Evolutionary conservation across 2,797 vertebrate species (phyloP).

Genomic region (Eulemur coronatus): DNA sequence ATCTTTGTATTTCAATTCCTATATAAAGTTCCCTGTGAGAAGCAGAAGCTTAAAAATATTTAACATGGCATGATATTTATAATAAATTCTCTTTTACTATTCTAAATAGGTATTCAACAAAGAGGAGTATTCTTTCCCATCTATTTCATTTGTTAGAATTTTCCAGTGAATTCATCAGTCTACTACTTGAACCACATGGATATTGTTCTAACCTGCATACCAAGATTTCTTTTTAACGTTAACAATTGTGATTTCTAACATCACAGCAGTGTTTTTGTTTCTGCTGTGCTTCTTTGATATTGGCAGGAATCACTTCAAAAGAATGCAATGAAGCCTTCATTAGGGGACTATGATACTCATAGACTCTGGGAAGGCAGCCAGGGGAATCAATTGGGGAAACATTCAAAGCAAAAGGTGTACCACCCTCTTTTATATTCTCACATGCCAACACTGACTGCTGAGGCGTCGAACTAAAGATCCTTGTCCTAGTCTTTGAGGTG

Average conservation of each 20-base stretch:
- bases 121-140: slow-evolving; percentile 31
- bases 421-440: slow-evolving; percentile 53
- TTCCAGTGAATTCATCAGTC: slow-evolving; percentile 48
- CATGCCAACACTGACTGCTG: background rate
- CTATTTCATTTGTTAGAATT: slow-evolving; percentile 50
- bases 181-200: slow-evolving; percentile 43
- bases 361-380: slow-evolving; percentile 74
- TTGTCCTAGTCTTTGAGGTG: background rate
- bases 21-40: background rate
- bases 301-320: slow-evolving; percentile 76
- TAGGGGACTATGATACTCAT: slow-evolving; percentile 69
- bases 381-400: slow-evolving; percentile 68
- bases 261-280: slow-evolving; percentile 73
- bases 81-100: slow-evolving; percentile 35
- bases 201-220: slow-evolving; percentile 64
- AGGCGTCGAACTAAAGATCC: background rate
- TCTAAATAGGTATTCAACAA: slow-evolving; percentile 45
- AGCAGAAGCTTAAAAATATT: slow-evolving; percentile 69
- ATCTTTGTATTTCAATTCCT: slow-evolving; percentile 14
- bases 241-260: slow-evolving; percentile 66
- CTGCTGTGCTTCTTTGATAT: slow-evolving; percentile 75
- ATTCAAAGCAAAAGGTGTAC: slow-evolving; percentile 65
- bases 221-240: slow-evolving; percentile 62
- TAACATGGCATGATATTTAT: slow-evolving; percentile 23
- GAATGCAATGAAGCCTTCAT: slow-evolving; percentile 73